phyloP scores from a whole-genome alignment of 30 jellyfish, hydroid and myxozoan species.

The Catostylus mosaicus region DNA sequence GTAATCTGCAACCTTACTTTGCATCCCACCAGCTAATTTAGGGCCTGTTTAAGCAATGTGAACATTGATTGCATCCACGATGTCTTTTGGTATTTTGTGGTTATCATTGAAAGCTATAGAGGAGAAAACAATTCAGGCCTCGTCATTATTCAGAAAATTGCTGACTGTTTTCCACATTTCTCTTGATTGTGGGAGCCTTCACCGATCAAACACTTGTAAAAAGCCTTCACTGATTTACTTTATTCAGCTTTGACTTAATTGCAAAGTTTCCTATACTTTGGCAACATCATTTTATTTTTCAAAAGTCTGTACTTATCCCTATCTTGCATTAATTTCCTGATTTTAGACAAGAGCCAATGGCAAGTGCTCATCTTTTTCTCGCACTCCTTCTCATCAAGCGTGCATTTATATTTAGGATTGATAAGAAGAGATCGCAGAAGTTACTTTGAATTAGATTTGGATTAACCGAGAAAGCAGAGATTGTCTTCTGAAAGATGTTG shows the following conservation, averaged over 20 bases:
- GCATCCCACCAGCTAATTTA: background rate
- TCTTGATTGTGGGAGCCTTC: background rate
- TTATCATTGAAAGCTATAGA: background rate
- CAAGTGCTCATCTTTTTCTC: background rate
- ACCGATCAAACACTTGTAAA: background rate
- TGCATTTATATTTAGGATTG: background rate
- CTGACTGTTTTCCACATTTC: background rate
- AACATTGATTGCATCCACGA: background rate
- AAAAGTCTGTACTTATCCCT: background rate
- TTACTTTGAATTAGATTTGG: background rate
- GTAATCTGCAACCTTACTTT: constrained; percentile 2
- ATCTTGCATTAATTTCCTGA: background rate
- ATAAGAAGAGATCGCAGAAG: background rate
- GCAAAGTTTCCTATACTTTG: background rate
- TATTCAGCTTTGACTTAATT: background rate
- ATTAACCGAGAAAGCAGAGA: background rate
- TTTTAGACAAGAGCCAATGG: background rate
- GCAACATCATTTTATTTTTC: constrained; percentile 1
- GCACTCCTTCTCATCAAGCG: background rate
- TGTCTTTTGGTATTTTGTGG: background rate
- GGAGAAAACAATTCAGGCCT: background rate
- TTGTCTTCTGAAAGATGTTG: background rate
- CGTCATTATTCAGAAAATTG: background rate
- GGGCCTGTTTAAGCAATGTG: background rate
- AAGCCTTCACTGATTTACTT: background rate